phyloP scores from a whole-genome alignment of 2,888 invertebrate species.

The Listrodromus nycthemerus region DNA sequence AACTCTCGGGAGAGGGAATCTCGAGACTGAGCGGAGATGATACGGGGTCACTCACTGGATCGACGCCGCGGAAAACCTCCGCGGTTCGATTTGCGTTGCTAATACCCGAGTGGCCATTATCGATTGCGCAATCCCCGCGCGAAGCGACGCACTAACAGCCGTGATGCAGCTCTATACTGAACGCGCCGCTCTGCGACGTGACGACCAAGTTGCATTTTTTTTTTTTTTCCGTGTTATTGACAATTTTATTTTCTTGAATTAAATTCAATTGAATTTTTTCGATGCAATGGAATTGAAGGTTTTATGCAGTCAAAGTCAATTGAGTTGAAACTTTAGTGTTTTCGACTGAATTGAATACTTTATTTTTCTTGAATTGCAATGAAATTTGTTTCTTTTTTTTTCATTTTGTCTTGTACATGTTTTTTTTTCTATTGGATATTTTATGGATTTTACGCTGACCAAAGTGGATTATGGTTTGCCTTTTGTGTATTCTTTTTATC shows the following conservation, averaged over 20 bases:
- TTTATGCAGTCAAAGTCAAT: background rate
- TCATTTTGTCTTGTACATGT: too few relatives aligned
- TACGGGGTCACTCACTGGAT: constrained; percentile 39
- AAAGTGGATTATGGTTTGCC: background rate
- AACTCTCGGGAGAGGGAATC: background rate
- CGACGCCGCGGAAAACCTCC: constrained; percentile 47
- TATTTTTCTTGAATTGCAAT: too few relatives aligned
- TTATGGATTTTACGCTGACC: background rate
- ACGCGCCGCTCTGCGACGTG: background rate
- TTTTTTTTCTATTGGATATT: background rate
- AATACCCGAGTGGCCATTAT: constrained; percentile 47
- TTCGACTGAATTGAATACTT: too few relatives aligned
- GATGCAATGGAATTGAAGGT: background rate
- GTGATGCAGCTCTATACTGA: background rate
- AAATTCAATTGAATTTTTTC: too few relatives aligned
- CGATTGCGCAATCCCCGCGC: constrained; percentile 42
- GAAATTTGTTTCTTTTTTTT: too few relatives aligned
- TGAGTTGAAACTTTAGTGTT: background rate
- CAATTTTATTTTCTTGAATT: background rate
- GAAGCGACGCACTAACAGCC: constrained; percentile 40
- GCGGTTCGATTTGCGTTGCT: constrained; percentile 54
- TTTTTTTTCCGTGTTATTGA: background rate
- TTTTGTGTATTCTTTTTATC: constrained; percentile 3
- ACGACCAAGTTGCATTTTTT: background rate
- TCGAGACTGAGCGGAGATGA: constrained; percentile 27